A percentile compares a stretch with the other conserved stretches of the same genome.
phyloP scores from a whole-genome alignment of 2,113 vertebrate genomes.

The Conger conger region DNA sequence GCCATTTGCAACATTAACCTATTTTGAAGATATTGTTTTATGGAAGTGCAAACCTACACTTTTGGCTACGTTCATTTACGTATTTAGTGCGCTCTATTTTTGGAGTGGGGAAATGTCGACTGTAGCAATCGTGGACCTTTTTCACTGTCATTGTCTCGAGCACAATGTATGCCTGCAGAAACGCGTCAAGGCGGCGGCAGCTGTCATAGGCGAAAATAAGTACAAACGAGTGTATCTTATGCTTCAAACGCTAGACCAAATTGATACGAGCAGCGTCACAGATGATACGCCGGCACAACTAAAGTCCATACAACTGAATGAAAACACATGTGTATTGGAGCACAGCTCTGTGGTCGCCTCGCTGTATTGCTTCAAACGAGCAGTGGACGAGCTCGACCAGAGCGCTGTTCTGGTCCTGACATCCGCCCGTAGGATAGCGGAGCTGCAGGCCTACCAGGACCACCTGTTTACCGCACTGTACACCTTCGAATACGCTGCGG shows the following conservation, averaged over 20 bases:
- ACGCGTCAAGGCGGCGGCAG: conserved; percentile 23
- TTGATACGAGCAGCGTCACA: not conserved
- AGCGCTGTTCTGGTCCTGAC: conserved; percentile 71
- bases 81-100: not conserved
- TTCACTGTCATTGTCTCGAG: conserved; percentile 26
- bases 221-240: conserved; percentile 37
- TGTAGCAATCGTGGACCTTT: conserved; percentile 45
- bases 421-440: conserved; percentile 55
- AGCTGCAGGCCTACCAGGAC: conserved; percentile 68
- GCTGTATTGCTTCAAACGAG: conserved; percentile 78
- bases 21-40: not conserved
- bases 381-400: conserved; percentile 72
- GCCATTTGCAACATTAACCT: too few species aligned
- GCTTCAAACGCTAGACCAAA: conserved; percentile 1
- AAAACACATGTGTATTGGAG: conserved; percentile 60
- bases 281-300: not conserved
- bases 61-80: not conserved
- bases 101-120: conserved; percentile 39
- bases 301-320: conserved; percentile 31
- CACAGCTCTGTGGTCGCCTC: conserved; percentile 60
- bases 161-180: conserved; percentile 28
- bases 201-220: not conserved
- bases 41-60: too few species aligned
- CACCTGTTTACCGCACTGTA: conserved; percentile 83
- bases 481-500: conserved; percentile 70